Evolutionary conservation across 2,797 vertebrate genomes (phyloP).

Genomic region (Myripristis jacobus): DNA sequence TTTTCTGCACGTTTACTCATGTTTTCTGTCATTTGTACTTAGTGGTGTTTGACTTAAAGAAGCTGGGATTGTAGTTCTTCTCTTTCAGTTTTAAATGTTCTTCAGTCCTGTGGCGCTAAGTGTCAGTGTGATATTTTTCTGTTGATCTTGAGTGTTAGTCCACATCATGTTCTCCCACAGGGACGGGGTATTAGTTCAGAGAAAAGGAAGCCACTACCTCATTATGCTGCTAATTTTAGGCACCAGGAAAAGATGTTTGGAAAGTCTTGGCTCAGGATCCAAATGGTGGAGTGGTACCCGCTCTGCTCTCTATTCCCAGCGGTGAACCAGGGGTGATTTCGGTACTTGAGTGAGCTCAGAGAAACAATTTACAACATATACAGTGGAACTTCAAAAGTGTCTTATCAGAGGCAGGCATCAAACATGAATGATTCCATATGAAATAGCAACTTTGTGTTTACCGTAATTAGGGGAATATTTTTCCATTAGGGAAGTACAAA

Average conservation of each 20-base stretch:
- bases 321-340: slow-evolving; percentile 85
- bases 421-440: slow-evolving; percentile 90
- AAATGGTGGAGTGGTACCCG: slow-evolving; percentile 77
- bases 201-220: slow-evolving; percentile 85
- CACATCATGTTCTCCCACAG: slow-evolving; percentile 78
- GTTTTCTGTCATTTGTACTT: not conserved
- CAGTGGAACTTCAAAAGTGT: slow-evolving; percentile 88
- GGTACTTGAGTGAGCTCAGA: slow-evolving; percentile 85
- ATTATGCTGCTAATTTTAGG: slow-evolving; percentile 88
- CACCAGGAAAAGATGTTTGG: slow-evolving; percentile 86
- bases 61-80: slow-evolving; percentile 2
- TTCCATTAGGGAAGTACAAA: slow-evolving; percentile 87
- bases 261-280: slow-evolving; percentile 80
- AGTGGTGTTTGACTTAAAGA: slow-evolving; percentile 1
- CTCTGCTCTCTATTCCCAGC: slow-evolving; percentile 79
- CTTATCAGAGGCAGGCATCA: slow-evolving; percentile 86
- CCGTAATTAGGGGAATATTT: slow-evolving; percentile 88
- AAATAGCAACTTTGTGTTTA: slow-evolving; percentile 88
- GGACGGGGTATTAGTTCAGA: slow-evolving; percentile 82
- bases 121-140: slow-evolving; percentile 75
- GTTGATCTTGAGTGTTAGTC: slow-evolving; percentile 82
- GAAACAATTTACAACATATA: slow-evolving; percentile 87
- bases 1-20: slow-evolving; percentile 1
- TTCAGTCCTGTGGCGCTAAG: slow-evolving; percentile 55
- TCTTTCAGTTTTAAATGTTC: slow-evolving; percentile 53